A percentile compares a stretch with the other conserved stretches of the same genome.
Evolutionary conservation across 2,113 vertebrate species (phyloP).

Genomic region (Astur gentilis): DNA sequence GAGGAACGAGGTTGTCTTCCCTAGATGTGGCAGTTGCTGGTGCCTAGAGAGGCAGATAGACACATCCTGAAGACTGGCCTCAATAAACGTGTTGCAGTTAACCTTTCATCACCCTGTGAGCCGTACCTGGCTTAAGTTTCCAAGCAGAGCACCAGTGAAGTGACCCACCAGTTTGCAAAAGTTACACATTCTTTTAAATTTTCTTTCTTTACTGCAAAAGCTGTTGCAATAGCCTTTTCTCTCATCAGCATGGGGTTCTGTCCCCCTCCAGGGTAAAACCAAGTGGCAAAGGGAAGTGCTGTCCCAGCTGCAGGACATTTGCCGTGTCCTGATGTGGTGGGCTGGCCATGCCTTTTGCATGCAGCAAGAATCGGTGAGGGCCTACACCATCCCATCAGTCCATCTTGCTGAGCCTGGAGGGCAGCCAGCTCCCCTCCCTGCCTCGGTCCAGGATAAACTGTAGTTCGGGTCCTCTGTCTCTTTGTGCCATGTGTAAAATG

Average conservation of each 20-base stretch:
- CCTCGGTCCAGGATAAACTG: not conserved
- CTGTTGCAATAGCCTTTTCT: not conserved
- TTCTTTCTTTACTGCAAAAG: not conserved
- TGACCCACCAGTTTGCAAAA: not conserved
- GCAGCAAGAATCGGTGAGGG: accelerated
- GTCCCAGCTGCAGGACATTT: not conserved
- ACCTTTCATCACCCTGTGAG: not conserved
- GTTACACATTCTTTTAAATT: not conserved
- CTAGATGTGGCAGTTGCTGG: not conserved
- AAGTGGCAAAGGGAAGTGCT: not conserved
- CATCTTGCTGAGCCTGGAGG: not conserved
- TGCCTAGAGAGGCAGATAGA: not conserved
- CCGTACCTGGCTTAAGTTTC: not conserved
- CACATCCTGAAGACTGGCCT: not conserved
- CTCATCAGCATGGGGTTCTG: not conserved
- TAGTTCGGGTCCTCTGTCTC: not conserved
- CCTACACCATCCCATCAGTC: not conserved
- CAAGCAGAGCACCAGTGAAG: not conserved
- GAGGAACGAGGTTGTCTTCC: not conserved
- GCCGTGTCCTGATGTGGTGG: accelerated
- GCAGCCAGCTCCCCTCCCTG: not conserved
- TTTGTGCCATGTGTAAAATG: not conserved
- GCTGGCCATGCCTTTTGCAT: not conserved
- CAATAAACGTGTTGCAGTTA: not conserved
- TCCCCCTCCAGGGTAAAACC: not conserved